Evolutionary conservation across 2,113 vertebrate genomes (phyloP).

Genomic region (Arenaria interpres): DNA sequence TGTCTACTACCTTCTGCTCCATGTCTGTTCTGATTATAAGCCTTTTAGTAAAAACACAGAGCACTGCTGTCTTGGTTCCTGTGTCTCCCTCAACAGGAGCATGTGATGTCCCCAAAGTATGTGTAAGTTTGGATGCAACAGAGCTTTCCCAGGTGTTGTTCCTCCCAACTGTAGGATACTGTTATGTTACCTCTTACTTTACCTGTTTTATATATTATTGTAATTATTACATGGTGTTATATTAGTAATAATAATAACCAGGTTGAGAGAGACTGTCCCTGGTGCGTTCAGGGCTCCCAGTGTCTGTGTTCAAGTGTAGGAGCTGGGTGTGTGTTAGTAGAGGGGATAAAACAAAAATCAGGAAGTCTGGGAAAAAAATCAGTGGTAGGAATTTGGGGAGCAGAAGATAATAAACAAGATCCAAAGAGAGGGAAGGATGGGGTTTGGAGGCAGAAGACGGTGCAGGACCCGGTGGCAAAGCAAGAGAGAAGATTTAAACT

Average conservation of each 20-base stretch:
- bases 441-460: background rate
- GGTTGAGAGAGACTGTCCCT: background rate
- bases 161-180: background rate
- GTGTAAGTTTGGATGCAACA: background rate
- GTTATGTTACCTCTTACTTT: background rate
- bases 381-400: background rate
- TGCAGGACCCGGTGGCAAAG: background rate
- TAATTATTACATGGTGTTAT: background rate
- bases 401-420: background rate
- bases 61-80: fast-evolving
- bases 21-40: background rate
- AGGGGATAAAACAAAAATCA: background rate
- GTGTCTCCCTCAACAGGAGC: fast-evolving
- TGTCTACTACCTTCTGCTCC: background rate
- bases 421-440: background rate
- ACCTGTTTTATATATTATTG: background rate
- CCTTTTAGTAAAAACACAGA: background rate
- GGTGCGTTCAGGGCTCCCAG: background rate
- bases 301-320: background rate
- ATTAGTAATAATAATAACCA: background rate
- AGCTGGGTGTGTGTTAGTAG: background rate
- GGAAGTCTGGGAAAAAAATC: background rate
- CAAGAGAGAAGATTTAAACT: background rate
- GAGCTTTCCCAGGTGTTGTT: background rate
- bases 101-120: background rate